phyloP scores from a whole-genome alignment of 2,888 invertebrate species.

The Strigamia transsilvanica region DNA sequence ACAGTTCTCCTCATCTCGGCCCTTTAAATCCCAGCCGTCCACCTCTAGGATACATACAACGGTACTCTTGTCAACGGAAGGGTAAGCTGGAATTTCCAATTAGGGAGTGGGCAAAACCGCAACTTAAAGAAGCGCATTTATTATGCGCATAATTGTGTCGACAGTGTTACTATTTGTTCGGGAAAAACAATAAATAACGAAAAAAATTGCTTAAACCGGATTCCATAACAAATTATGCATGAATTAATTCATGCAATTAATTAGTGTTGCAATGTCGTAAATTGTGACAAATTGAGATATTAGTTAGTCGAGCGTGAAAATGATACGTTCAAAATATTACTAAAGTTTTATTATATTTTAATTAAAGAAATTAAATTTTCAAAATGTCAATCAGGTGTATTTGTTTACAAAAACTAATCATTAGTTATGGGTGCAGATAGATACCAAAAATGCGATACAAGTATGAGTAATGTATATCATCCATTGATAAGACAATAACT shows the following conservation, averaged over 20 bases:
- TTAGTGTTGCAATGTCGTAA: conserved; percentile 1
- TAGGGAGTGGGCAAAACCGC: neutral
- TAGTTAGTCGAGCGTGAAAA: conserved; percentile 18
- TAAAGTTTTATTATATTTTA: no score
- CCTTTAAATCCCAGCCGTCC: neutral
- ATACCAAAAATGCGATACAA: no score
- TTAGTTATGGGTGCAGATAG: no score
- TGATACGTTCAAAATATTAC: neutral
- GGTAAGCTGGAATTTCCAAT: neutral
- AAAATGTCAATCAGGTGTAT: no score
- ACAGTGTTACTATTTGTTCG: neutral
- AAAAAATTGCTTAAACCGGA: neutral
- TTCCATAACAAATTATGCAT: neutral
- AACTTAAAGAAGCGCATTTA: neutral
- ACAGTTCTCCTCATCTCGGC: neutral
- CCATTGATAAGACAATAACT: no score
- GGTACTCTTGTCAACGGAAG: conserved; percentile 13
- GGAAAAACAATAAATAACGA: neutral
- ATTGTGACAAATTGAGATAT: conserved; percentile 27
- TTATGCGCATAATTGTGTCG: neutral
- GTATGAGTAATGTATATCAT: no score
- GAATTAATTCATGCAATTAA: conserved; percentile 12
- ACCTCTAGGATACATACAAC: conserved; percentile 2
- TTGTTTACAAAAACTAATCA: no score
- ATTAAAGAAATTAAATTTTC: no score